Evolutionary conservation across 2,888 invertebrate genomes (phyloP), one percentile per base, ranked within the genome.

Genomic region (Cartodere bifasciata): DNA sequence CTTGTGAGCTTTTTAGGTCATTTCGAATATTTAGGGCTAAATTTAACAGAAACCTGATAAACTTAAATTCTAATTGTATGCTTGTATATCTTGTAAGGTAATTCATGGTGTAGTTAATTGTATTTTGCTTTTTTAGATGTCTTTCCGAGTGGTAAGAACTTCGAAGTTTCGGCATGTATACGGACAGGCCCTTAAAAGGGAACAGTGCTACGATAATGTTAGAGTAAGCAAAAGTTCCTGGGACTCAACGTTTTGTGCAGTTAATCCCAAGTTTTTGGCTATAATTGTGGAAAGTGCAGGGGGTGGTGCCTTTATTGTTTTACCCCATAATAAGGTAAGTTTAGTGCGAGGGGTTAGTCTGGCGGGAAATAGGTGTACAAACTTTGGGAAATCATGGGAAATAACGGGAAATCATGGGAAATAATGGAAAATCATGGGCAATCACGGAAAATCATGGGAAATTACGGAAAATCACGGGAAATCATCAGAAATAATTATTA

Each of bases 201-300:
- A 95, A 60, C 87, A 90, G 65, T 94, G 94, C 67, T 95, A 90
- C 67, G 95, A 97, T 67, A 92, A 92, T 64, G 81, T 97, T 53
- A 71, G 91, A 58, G 92, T 95, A 42, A 92, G 92, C 41, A 91
- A 94, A 63, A 92, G 92, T 57, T 92, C 94, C 31, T 95, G 95
- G 86, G 97, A 97, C 62, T 90, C 92, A 40, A 91, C 91, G 44
- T 95, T 95, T 64, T 95, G 94, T 70, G 90, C 92, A 46, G 94
- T 95, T 50, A 97, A 97, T 66, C 95, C 95, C 28, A 94, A 92
- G 64, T 94, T 92, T 66, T 67, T 95, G 57, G 94, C 95, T 44
- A 88, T 94, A 53, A 94, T 94, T 56, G 91, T 92, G 26, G 95
- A 97, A 62, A 90, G 90, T 31, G 92, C 91, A 34, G 92, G 92